These are phyloP conservation scores for Pararge aegeria DNA, from an alignment of 1,140 invertebrate genomes.

Conservation along the genomic window DNA sequence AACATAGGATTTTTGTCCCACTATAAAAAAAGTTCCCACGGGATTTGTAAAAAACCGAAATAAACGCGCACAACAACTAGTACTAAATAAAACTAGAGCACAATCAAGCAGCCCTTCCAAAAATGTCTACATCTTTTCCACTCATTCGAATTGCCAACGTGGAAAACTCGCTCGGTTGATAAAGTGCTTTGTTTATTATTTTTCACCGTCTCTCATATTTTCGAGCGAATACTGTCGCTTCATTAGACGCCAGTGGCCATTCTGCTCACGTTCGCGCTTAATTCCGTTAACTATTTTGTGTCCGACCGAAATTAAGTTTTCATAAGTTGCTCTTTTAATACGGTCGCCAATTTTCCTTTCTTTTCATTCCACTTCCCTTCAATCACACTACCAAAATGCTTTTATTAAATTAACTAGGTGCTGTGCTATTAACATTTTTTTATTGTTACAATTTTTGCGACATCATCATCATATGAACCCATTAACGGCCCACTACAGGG, in stretches of 20 bases:
- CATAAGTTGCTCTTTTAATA: slow-evolving; percentile 37
- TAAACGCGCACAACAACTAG: too few species aligned
- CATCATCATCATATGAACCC: too few species aligned
- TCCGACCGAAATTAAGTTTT: slow-evolving; percentile 48
- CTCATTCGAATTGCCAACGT: slow-evolving; percentile 6
- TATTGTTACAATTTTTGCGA: too few species aligned
- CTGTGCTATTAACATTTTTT: too few species aligned
- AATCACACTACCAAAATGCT: neutral
- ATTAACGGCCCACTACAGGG: too few species aligned
- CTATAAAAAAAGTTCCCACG: too few species aligned
- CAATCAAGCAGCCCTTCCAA: neutral
- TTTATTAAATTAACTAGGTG: too few species aligned
- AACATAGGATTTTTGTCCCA: too few species aligned
- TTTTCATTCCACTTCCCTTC: slow-evolving; percentile 24
- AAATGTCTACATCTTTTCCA: neutral
- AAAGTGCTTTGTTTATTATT: slow-evolving; percentile 34
- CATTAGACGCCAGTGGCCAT: slow-evolving; percentile 31
- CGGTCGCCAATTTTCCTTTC: slow-evolving; percentile 35
- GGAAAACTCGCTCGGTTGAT: slow-evolving; percentile 15
- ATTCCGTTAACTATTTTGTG: slow-evolving; percentile 62
- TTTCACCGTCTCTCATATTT: slow-evolving; percentile 28
- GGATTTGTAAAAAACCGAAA: too few species aligned
- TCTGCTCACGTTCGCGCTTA: slow-evolving; percentile 49
- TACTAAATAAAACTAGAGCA: neutral
- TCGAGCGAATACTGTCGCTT: slow-evolving; percentile 19